Conservation (phyloP, 2,888 invertebrate species). For the Petrolisthes cinctipes region DNA sequence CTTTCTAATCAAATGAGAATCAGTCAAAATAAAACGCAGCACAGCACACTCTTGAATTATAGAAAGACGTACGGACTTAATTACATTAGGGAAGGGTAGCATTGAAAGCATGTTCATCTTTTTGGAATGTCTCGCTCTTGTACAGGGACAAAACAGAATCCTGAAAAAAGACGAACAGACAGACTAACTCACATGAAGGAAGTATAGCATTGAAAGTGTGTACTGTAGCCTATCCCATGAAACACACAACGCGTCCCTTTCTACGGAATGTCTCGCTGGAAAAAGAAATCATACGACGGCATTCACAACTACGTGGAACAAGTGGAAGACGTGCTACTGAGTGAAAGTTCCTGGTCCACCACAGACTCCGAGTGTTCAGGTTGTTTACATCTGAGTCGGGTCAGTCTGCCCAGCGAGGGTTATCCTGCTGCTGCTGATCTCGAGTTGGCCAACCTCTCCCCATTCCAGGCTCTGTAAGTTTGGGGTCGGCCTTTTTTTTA, state of each 20-base stretch:
- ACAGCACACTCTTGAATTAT: too few relatives aligned
- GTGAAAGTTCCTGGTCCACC: constrained; percentile 65
- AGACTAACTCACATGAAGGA: too few relatives aligned
- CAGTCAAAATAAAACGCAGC: too few relatives aligned
- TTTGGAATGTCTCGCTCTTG: too few relatives aligned
- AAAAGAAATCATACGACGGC: constrained; percentile 61
- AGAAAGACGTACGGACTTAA: too few relatives aligned
- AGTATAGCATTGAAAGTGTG: too few relatives aligned
- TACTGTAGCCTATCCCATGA: neutral
- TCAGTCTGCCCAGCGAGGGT: constrained; percentile 48
- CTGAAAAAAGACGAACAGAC: too few relatives aligned
- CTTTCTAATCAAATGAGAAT: too few relatives aligned
- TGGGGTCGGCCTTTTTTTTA: too few relatives aligned
- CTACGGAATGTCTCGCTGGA: constrained; percentile 59
- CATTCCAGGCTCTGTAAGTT: constrained; percentile 50
- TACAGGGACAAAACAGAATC: too few relatives aligned
- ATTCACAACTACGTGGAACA: constrained; percentile 64
- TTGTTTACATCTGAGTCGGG: constrained; percentile 60
- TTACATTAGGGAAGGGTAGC: too few relatives aligned
- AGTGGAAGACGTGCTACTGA: constrained; percentile 64
- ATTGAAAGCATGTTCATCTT: too few relatives aligned
- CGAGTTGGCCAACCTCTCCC: constrained; percentile 50
- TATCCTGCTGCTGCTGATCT: constrained; percentile 26
- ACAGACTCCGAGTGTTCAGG: constrained; percentile 64
- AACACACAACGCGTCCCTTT: neutral